Evolutionary conservation across 2,888 invertebrate species (phyloP).

Genomic region (Eubasilissa splendida): DNA sequence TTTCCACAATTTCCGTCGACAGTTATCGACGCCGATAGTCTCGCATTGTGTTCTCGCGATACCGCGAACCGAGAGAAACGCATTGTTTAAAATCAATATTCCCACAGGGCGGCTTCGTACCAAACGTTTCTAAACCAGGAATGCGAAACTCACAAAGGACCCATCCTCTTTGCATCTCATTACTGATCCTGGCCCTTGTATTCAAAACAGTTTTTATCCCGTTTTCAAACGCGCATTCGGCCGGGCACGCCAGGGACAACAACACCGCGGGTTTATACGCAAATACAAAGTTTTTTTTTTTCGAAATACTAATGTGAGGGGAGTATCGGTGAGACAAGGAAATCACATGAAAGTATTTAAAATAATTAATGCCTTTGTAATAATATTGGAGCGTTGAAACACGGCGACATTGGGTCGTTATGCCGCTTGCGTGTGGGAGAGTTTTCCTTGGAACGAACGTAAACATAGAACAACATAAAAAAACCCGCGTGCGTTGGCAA

Average conservation of each 20-base stretch:
- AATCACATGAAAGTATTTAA: neutral
- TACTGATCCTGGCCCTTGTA: slow-evolving; percentile 32
- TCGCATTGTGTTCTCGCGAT: neutral
- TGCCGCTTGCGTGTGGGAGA: no score
- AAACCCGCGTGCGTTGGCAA: no score
- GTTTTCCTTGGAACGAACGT: no score
- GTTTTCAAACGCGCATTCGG: neutral
- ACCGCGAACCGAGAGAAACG: neutral
- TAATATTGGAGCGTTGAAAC: no score
- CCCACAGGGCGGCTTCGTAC: slow-evolving; percentile 27
- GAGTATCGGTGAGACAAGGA: neutral
- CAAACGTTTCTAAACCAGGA: slow-evolving; percentile 28
- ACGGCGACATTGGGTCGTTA: no score
- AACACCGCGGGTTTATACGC: slow-evolving; percentile 1
- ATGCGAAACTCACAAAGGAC: slow-evolving; percentile 41
- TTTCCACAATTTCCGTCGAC: no score
- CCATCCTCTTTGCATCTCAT: slow-evolving; percentile 38
- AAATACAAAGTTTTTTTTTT: slow-evolving; percentile 22
- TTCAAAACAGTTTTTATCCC: slow-evolving; percentile 35
- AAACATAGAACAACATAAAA: no score
- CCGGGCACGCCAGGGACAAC: slow-evolving; percentile 10
- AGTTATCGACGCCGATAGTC: neutral
- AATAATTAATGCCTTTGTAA: neutral
- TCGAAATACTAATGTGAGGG: slow-evolving; percentile 9
- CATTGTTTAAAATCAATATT: slow-evolving; percentile 41